These are phyloP conservation scores for Peucedramus taeniatus DNA, from an alignment of 2,113 vertebrate genomes.

Conservation along the genomic window DNA sequence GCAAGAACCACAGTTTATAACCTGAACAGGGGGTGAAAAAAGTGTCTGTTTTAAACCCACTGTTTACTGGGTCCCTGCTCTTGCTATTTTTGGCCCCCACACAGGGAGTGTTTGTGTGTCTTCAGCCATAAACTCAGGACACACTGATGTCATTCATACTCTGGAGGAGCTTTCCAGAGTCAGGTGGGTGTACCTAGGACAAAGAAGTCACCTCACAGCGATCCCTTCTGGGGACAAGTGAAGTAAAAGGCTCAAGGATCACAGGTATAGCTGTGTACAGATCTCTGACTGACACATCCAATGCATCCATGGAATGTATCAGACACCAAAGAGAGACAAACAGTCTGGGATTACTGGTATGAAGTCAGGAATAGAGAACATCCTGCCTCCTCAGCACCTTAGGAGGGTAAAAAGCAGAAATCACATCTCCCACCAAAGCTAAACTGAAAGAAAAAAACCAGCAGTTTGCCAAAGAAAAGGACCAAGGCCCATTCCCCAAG, in stretches of 20 bases:
- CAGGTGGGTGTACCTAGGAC: not conserved
- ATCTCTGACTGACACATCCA: not conserved
- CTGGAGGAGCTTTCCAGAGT: not conserved
- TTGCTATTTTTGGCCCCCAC: not conserved
- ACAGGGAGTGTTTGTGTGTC: not conserved
- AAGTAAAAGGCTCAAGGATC: not conserved
- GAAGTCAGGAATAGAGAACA: not conserved
- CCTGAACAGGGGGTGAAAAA: not conserved
- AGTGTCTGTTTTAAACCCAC: not conserved
- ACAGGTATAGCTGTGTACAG: not conserved
- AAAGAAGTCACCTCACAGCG: not conserved
- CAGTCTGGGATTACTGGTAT: not conserved
- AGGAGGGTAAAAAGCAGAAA: not conserved
- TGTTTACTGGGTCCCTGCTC: not conserved
- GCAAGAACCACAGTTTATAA: not conserved
- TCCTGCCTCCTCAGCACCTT: not conserved
- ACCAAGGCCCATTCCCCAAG: not conserved
- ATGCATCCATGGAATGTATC: not conserved
- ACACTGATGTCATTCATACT: not conserved
- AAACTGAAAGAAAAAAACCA: not conserved
- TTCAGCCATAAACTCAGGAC: not conserved
- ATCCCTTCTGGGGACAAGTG: not conserved
- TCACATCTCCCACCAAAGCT: not conserved
- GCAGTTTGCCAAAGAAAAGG: not conserved
- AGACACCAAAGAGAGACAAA: not conserved